These are phyloP conservation scores for Trachelus iudaicus DNA, from an alignment of 2,888 invertebrate genomes.

Conservation along the genomic window DNA sequence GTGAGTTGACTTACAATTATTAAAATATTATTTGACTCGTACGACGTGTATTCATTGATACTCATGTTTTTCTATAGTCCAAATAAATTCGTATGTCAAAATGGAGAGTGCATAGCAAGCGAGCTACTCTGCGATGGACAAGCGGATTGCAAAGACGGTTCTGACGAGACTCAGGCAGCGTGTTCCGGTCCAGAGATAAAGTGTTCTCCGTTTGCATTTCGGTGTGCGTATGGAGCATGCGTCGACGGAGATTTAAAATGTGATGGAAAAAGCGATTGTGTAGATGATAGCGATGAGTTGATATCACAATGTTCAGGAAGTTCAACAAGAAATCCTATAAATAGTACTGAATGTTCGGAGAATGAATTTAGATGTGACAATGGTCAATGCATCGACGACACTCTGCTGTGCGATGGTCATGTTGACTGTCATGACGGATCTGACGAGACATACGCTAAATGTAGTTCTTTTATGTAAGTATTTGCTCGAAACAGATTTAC, in stretches of 20 bases:
- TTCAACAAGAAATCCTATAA: constrained; percentile 10
- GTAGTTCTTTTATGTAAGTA: constrained; percentile 47
- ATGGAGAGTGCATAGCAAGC: constrained; percentile 62
- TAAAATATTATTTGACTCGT: not conserved
- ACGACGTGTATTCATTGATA: not conserved
- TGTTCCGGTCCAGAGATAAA: constrained; percentile 49
- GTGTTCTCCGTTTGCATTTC: constrained; percentile 70
- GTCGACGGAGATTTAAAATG: constrained; percentile 71
- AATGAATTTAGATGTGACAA: constrained; percentile 48
- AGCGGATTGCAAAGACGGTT: constrained; percentile 64
- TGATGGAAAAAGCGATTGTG: constrained; percentile 66
- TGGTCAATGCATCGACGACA: constrained; percentile 47
- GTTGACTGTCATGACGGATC: constrained; percentile 51
- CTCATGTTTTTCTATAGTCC: constrained; percentile 7
- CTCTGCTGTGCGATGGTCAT: constrained; percentile 52
- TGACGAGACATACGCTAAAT: constrained; percentile 48
- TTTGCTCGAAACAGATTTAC: not conserved
- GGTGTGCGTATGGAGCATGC: constrained; percentile 74
- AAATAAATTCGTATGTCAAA: constrained; percentile 47
- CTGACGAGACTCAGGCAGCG: constrained; percentile 62
- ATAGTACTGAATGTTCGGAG: constrained; percentile 21
- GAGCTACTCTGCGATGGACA: constrained; percentile 66
- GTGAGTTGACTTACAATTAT: not conserved
- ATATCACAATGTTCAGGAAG: constrained; percentile 38
- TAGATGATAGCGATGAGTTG: constrained; percentile 68